Evolutionary conservation across 2,888 invertebrate genomes (phyloP), one percentile per base, ranked within the genome.

Genomic region (Papilio demoleus): DNA sequence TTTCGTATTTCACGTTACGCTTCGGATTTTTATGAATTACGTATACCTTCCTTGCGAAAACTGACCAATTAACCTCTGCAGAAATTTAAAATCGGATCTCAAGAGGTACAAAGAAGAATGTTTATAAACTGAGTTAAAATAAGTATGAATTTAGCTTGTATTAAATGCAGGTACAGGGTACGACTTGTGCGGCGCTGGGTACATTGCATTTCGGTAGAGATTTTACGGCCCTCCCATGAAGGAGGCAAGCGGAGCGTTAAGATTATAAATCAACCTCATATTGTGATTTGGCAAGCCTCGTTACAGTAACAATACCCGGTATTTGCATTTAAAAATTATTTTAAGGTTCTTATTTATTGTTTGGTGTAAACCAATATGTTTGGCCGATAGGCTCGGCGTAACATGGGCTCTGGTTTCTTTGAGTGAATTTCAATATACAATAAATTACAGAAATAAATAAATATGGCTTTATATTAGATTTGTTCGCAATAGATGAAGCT

Each of bases 251-350:
- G 85, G 84, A 92, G 85, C 92, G 90, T 88, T 85, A 82, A 90
- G 92, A 91, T 53, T 92, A 92, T 92, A 92, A 92, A 92, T 92
- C 92, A 92, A 88, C 85, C 85, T 88, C 90, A 89, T 90, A 91
- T 90, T 90, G 91, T 90, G 91, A 93, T 94, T 94, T 90, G 90
- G 94, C 93, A 94, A 94, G 93, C 93, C 90, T 93, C 93, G 94
- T 94, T 94, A 93, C 92, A 90, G 92, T 92, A 93, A 93, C 94
- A 91, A 94, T 93, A 88, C 88, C 81, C 87, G 82, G 76, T 93
- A 93, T 90, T 94, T 94, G 94, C 92, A 92, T 93, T 92, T 90
- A 89, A 90, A 92, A 85, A 85, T 84, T 88, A 88, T 90, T 88
- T 89, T 86, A 81, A 84, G 84, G 77, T 78, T 80, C 85, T 86